Evolutionary conservation across 2,888 invertebrate genomes (phyloP).

Genomic region (Melanophora roralis): DNA sequence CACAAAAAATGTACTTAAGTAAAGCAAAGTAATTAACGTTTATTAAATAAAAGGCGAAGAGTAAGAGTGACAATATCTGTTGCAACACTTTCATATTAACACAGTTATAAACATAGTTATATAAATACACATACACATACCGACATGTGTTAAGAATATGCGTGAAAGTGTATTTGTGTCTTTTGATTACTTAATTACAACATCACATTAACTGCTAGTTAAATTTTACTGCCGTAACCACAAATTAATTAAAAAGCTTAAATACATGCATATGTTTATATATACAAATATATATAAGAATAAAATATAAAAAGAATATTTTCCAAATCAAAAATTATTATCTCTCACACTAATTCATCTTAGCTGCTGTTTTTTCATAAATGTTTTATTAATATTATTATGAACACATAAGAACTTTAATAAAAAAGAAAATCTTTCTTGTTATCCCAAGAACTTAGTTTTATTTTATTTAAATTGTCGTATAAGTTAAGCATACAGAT

Average conservation of each 20-base stretch:
- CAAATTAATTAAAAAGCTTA: slow-evolving; percentile 57
- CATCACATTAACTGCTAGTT: slow-evolving; percentile 62
- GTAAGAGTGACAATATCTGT: slow-evolving; percentile 46
- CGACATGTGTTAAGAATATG: background rate
- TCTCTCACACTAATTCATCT: background rate
- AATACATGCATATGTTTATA: background rate
- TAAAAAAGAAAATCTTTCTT: background rate
- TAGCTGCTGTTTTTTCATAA: background rate
- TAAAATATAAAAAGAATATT: slow-evolving; percentile 15
- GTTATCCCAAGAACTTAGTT: background rate
- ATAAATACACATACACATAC: background rate
- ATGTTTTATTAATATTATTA: slow-evolving; percentile 2
- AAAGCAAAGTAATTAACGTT: slow-evolving; percentile 61
- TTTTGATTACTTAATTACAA: slow-evolving; percentile 60
- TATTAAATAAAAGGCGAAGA: slow-evolving; percentile 34
- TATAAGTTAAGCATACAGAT: background rate
- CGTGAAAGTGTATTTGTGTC: background rate
- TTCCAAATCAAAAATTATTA: background rate
- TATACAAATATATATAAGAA: too few species aligned
- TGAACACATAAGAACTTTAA: background rate
- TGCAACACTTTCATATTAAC: background rate
- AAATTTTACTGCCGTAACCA: slow-evolving; percentile 56
- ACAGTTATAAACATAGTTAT: background rate
- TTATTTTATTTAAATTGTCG: slow-evolving; percentile 9
- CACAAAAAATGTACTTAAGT: background rate